phyloP scores from a whole-genome alignment of 2,113 vertebrate species.

The Neoarius graeffei region DNA sequence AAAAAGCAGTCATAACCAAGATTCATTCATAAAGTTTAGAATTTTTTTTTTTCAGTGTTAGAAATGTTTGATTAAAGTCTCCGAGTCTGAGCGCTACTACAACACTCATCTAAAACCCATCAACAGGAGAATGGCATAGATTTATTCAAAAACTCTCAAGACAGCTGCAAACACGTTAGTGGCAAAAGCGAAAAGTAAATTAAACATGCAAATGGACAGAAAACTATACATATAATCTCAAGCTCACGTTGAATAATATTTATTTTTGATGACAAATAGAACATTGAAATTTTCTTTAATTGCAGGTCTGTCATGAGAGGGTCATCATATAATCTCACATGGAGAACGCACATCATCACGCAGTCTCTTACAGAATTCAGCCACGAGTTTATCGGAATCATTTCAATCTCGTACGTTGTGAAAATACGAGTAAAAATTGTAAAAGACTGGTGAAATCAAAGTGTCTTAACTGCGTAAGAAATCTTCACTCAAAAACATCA shows the following conservation, averaged over 20 bases:
- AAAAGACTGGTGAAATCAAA: too few relatives aligned
- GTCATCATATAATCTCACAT: background rate
- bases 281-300: background rate
- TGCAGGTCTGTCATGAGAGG: background rate
- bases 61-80: background rate
- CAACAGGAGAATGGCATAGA: background rate
- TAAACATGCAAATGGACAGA: background rate
- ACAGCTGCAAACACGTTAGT: background rate
- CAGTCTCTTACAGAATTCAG: background rate
- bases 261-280: background rate
- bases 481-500: too few relatives aligned
- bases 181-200: background rate
- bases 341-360: background rate
- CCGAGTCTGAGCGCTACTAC: background rate
- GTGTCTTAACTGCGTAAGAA: too few relatives aligned
- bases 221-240: background rate
- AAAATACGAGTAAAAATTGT: background rate
- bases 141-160: background rate
- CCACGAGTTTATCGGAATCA: background rate
- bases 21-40: too few relatives aligned
- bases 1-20: too few relatives aligned
- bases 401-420: background rate
- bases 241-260: background rate
- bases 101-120: background rate
- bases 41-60: too few relatives aligned